A percentile compares a stretch with the other conserved stretches of the same genome.
Evolutionary conservation across 35 echinoderm and acorn worm species (phyloP).

Genomic region (Holothuria glaberrima): DNA sequence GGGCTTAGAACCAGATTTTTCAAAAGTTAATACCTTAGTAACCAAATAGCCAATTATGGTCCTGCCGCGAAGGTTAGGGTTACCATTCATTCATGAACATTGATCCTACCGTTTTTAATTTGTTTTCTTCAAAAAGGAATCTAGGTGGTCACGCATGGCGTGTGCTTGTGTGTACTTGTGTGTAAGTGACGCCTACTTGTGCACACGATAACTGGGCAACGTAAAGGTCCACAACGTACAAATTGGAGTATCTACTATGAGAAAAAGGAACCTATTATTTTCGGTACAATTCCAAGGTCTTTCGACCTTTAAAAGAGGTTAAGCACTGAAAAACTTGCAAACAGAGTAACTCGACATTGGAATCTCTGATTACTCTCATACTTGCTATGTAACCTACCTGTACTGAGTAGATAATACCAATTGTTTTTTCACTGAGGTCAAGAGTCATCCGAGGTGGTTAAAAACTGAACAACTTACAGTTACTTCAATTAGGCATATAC

Average conservation of each 20-base stretch:
- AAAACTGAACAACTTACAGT: neutral
- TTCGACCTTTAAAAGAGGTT: neutral
- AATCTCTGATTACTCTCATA: neutral
- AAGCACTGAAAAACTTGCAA: slow-evolving; percentile 3
- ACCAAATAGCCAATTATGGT: neutral
- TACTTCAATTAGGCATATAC: neutral
- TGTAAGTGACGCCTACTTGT: slow-evolving; percentile 7
- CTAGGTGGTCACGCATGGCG: neutral
- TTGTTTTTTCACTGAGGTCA: neutral
- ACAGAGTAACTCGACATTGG: neutral
- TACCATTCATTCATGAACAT: neutral
- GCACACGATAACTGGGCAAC: slow-evolving; percentile 7
- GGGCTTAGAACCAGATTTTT: neutral
- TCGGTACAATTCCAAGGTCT: neutral
- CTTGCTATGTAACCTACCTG: neutral
- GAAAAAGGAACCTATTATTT: neutral
- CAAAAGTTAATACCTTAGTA: slow-evolving; percentile 4
- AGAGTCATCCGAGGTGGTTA: neutral
- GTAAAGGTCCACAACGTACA: neutral
- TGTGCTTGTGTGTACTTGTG: neutral
- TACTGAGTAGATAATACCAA: neutral
- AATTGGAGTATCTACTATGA: slow-evolving; percentile 1
- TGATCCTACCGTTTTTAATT: neutral
- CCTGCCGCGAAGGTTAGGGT: neutral
- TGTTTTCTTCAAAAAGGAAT: slow-evolving; percentile 22